Evolutionary conservation across 2,888 invertebrate species (phyloP), one percentile per base, ranked within the genome.

Genomic region (Calephelis perditalis): DNA sequence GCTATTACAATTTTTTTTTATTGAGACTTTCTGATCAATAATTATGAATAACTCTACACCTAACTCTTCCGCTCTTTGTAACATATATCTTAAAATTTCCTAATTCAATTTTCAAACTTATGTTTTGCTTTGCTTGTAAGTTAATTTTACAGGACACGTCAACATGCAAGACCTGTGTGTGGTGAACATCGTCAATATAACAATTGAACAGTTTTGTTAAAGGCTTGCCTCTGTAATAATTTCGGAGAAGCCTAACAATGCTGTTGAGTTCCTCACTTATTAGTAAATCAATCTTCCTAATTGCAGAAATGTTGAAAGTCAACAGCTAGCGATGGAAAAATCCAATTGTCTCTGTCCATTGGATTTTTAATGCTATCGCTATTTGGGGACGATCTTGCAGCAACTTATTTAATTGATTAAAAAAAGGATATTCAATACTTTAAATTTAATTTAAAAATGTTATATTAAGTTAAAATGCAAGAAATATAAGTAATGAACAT

Each of bases 361-460:
- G 89, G 86, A 79, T 84, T 86, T 88, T 86, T 83, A 79, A 65
- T 78, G 76, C 87, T 82, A 88, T 91, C 84, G 81, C 79, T 84
- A 78, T 79, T 82, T 87, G 90, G 84, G 82, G 84, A 84, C 83
- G 75, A 79, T 84, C 82, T 79, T 77, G 71, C 74, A 70, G 69
- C 83, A 75, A 69, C 77, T 76, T 67, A 37, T 40, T 40, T 40
- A 1, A 40, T 40, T 40, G 40, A 40, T 40, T 40, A 40, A 40
- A 40, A 40, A 40, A 40, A 40, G 40, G 40, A 40, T 7, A 40
- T 5, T 40, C 40, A 7, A 40, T 40, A 40, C 1, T 40, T 5
- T 40, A 40, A 40, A 40, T 7, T 7, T 40, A 40, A 8, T 40
- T 40, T 7, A 2, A 15, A 26, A 26, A 26, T 2, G 26, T 4